Evolutionary conservation across 2,113 vertebrate species (phyloP).

Genomic region (Tringa solitaria): DNA sequence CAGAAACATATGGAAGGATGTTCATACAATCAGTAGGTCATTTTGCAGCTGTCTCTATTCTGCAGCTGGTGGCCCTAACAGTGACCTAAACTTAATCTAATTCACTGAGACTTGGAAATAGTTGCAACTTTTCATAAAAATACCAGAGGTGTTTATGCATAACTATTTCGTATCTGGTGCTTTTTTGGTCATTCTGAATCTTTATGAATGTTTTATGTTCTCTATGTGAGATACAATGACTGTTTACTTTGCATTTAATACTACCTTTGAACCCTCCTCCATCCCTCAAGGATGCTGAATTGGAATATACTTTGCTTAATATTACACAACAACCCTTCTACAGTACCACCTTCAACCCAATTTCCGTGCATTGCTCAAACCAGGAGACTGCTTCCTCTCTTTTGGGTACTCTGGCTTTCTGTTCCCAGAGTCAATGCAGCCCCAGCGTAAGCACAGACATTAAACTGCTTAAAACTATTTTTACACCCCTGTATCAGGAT

Average conservation of each 20-base stretch:
- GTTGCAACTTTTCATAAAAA: not conserved
- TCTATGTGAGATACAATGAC: not conserved
- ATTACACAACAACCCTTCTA: not conserved
- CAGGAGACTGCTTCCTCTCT: not conserved
- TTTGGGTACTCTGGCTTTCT: not conserved
- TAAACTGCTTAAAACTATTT: not conserved
- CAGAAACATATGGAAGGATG: conserved; percentile 28
- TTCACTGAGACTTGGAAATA: not conserved
- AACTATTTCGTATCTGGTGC: not conserved
- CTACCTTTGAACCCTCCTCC: not conserved
- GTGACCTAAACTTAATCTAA: conserved; percentile 9
- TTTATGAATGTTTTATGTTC: not conserved
- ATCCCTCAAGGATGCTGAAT: not conserved
- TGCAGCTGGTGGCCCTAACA: conserved; percentile 14
- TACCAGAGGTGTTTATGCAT: not conserved
- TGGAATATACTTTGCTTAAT: not conserved
- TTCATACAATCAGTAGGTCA: not conserved
- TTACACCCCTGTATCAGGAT: not conserved
- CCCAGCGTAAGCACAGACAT: not conserved
- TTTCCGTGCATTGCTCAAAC: not conserved
- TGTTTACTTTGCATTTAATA: not conserved
- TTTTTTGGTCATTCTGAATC: not conserved
- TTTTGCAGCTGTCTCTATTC: conserved; percentile 27
- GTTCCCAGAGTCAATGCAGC: not conserved
- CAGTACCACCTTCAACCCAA: not conserved